Percentiles rank a stretch among this genome's conserved stretches.
Evolutionary conservation across 2,888 invertebrate species (phyloP).

Genomic region (Nemotelus nigrinus): DNA sequence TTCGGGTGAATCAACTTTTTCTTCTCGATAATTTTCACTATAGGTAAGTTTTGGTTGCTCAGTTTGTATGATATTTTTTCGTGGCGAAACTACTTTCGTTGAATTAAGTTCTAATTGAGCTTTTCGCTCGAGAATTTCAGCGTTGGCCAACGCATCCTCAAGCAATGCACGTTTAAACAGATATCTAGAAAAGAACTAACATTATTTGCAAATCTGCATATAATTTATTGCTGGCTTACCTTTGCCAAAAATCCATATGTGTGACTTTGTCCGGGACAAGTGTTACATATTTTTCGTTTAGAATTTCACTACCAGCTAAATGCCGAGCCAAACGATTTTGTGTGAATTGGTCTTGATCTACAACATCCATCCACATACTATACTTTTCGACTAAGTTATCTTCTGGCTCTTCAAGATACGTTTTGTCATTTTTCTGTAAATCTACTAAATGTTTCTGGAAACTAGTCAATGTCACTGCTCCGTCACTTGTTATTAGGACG

Average conservation of each 20-base stretch:
- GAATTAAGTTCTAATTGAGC: constrained; percentile 57
- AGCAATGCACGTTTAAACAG: constrained; percentile 83
- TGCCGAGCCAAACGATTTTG: constrained; percentile 71
- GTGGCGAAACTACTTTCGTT: constrained; percentile 48
- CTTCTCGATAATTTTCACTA: constrained; percentile 40
- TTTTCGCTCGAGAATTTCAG: constrained; percentile 68
- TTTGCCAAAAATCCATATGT: constrained; percentile 82
- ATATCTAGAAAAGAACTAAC: constrained; percentile 66
- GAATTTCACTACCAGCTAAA: constrained; percentile 67
- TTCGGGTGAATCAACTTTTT: constrained; percentile 46
- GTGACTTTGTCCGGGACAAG: constrained; percentile 78
- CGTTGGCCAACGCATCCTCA: constrained; percentile 77
- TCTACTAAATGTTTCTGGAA: constrained; percentile 74
- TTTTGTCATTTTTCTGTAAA: constrained; percentile 77
- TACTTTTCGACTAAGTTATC: constrained; percentile 67
- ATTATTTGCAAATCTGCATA: constrained; percentile 20
- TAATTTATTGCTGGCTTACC: constrained; percentile 62
- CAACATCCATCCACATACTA: constrained; percentile 70
- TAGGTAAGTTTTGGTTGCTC: constrained; percentile 51
- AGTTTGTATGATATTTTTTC: constrained; percentile 51
- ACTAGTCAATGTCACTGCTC: constrained; percentile 73
- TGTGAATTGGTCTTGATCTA: constrained; percentile 67
- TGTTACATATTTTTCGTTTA: constrained; percentile 63
- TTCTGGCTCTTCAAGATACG: constrained; percentile 76
- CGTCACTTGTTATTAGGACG: constrained; percentile 73